phyloP scores from a whole-genome alignment of 2,888 invertebrate species.

The Urechis unicinctus region DNA sequence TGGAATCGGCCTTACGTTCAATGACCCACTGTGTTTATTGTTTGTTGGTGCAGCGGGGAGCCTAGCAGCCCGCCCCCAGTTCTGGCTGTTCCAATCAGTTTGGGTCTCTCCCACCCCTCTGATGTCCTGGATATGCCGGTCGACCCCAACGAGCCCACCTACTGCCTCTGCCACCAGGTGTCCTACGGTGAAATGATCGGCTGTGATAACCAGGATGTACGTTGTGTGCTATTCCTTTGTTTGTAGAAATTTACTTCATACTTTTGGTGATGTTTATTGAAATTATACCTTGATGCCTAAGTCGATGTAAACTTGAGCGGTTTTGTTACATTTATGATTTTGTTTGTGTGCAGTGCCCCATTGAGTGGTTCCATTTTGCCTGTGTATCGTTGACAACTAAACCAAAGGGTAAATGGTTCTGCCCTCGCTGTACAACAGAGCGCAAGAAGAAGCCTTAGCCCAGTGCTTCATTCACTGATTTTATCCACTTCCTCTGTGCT shows the following conservation, averaged over 20 bases:
- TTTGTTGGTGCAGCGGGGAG: neutral
- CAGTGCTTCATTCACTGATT: no score
- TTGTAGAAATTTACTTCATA: neutral
- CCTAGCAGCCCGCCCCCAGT: neutral
- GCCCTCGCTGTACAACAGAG: constrained; percentile 52
- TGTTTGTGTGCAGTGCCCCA: constrained; percentile 50
- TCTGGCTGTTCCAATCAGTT: constrained; percentile 23
- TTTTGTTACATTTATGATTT: neutral
- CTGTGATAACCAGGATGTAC: constrained; percentile 69
- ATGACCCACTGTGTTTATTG: neutral
- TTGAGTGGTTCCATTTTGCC: constrained; percentile 56
- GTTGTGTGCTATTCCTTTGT: constrained; percentile 14
- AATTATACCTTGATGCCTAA: neutral
- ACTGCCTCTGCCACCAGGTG: constrained; percentile 90
- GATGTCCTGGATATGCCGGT: constrained; percentile 61
- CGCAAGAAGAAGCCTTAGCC: constrained; percentile 48
- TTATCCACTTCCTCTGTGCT: no score
- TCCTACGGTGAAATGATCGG: constrained; percentile 97
- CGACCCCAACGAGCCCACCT: constrained; percentile 96
- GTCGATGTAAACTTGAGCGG: neutral
- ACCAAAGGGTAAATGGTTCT: constrained; percentile 55
- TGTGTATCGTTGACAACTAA: constrained; percentile 52
- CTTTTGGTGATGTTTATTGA: neutral
- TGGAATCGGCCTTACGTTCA: neutral
- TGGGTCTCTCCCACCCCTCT: constrained; percentile 52